Evolutionary conservation across 2,113 vertebrate genomes (phyloP), one percentile per base, ranked within the genome.

Genomic region (Pygoscelis antarcticus): DNA sequence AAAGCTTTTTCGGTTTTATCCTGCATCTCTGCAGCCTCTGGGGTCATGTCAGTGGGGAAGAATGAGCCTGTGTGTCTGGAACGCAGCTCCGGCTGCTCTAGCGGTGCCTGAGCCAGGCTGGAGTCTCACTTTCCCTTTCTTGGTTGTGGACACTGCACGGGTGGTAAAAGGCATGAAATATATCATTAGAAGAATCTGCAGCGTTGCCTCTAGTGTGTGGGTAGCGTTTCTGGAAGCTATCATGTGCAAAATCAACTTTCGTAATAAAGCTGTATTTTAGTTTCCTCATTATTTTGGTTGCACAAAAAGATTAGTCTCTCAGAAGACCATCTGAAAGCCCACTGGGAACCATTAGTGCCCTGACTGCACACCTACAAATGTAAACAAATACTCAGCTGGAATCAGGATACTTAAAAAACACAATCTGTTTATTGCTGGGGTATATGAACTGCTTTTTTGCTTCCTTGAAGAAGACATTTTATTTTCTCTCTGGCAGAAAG

Each of bases 371-470:
- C 68, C 55, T 89, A 69, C 40, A 65, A 69, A 42, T 40, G 44
- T 42, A 93, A 96, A 91, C 47, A 89, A 83, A 62, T 42, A 30
- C 47, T 84, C 40, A 52, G 8, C 61, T 93, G 84, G 57, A 93
- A 72, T 83, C 36, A 10, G 57, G 69, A 61, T 65, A 68, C 61
- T 87, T 85, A 29, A 84, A 92, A 87, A 21, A 7, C 47, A 78
- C 44, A 29, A 13, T 46, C 64, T 89, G 16, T 64, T 93, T 85
- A n/a, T 69, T 95, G 66, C 29, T 29, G 27, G n/a, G 22, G 40
- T 89, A 79, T 82, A 89, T 27, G 4, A 91, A 27, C 47, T 66
- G 22, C 51, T 90, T 93, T 30, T 58, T 58, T 49, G 10, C 51
- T 91, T 87, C 38, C 40, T 22, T 3, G 7, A 90, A 80, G 65